Evolutionary conservation across 1,140 invertebrate species (phyloP), one percentile per base, ranked within the genome.

Genomic region (Druon quercuslanigerum): DNA sequence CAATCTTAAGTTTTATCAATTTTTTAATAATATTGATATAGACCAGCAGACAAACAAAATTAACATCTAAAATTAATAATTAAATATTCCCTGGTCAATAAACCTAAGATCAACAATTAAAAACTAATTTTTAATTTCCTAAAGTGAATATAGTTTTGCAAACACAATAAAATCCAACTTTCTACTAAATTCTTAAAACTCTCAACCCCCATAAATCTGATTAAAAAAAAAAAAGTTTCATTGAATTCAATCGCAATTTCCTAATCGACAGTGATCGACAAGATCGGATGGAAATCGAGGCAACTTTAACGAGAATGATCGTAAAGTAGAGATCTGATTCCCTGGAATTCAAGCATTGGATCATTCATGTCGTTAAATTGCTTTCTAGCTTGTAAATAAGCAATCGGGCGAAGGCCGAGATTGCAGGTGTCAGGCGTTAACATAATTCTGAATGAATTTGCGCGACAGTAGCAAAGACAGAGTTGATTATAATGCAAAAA

Each of bases 361-460:
- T 40, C 25, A 66, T 66, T 66, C 33, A 14, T 33, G 14, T 66
- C 25, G 33, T 66, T 66, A 66, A n/a, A n/a, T 14, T 40, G 60
- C 40, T 66, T 40, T 66, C 13, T 33, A 66, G 60, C 14, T 66
- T 14, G 33, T 66, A 66, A 66, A 66, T 66, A 66, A n/a, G 60
- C 60, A 16, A 66, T 40, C n/a, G 60, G 25, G 16, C 25, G 33
- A 40, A 14, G 8, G 20, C 54, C 17, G 9, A 56, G 33, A 40
- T 16, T 20, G 20, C 54, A 56, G 9, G 20, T 19, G 20, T 56
- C 17, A 19, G 54, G 11, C 40, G 40, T 46, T 56, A 19, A 19
- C 17, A n/a, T 56, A 56, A 56, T 56, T 9, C 7, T 56, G 54
- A 56, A 56, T 56, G 54, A 56, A 56, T 56, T 56, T 56, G 54